A percentile compares a stretch with the other conserved stretches of the same genome.
Conservation (phyloP, 2,113 vertebrate genomes). For the Grus americana region DNA sequence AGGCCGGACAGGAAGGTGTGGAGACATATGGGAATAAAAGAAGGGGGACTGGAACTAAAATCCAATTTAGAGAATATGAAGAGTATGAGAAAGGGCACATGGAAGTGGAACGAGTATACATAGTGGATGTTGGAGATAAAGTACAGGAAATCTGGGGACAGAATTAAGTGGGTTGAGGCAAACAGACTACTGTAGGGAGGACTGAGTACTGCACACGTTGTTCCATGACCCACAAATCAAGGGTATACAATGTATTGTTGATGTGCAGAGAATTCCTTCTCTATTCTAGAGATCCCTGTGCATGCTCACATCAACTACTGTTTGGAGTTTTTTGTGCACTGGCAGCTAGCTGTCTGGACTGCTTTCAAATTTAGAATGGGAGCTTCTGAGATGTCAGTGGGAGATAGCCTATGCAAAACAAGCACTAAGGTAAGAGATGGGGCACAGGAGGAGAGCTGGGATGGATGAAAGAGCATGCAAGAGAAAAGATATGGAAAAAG, state of each 20-base stretch:
- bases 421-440: neutral
- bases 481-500: neutral
- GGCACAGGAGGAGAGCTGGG: neutral
- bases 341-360: neutral
- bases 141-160: neutral
- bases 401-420: neutral
- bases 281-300: neutral
- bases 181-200: neutral
- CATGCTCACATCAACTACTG: neutral
- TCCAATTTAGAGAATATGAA: neutral
- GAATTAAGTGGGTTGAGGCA: neutral
- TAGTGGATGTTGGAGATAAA: neutral
- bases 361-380: neutral
- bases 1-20: neutral
- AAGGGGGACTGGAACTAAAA: neutral
- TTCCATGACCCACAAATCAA: neutral
- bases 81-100: neutral
- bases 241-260: neutral
- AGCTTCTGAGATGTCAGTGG: neutral
- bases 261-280: neutral
- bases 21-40: neutral
- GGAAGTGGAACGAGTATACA: neutral
- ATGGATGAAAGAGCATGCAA: neutral
- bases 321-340: neutral
- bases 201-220: neutral